Evolutionary conservation across 1,140 invertebrate genomes (phyloP).

Genomic region (Drosophila setifemur): DNA sequence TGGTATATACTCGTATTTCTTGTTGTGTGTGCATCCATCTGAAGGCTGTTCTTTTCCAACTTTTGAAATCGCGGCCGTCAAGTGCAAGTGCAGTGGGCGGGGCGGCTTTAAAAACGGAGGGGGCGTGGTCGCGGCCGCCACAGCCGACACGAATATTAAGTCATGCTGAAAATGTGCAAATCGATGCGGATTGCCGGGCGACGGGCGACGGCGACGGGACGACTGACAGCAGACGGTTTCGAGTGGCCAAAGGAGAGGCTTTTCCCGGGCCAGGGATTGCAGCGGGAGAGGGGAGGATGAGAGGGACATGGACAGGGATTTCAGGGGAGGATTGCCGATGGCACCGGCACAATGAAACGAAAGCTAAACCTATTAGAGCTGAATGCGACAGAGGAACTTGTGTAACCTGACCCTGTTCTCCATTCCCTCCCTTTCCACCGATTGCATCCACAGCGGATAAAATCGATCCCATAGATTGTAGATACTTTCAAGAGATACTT

Average conservation of each 20-base stretch:
- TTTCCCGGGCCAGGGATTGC: background rate
- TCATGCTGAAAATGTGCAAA: conserved; percentile 37
- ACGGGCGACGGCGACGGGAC: background rate
- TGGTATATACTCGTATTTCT: no score
- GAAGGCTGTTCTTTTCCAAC: background rate
- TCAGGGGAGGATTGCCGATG: background rate
- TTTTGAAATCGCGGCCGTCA: background rate
- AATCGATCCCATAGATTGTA: no score
- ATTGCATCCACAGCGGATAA: no score
- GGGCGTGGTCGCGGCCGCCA: background rate
- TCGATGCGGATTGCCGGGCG: conserved; percentile 20
- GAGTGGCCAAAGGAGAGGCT: no score
- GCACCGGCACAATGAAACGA: background rate
- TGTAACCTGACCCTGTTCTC: conserved; percentile 4
- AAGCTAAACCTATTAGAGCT: background rate
- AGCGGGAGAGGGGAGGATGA: no score
- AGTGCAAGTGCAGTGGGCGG: conserved; percentile 27
- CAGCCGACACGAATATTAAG: conserved; percentile 13
- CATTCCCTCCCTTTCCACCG: no score
- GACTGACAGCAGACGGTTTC: background rate
- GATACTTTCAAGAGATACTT: no score
- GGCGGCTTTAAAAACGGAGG: conserved; percentile 1
- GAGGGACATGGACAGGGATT: no score
- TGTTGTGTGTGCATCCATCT: no score
- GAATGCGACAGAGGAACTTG: background rate